These are phyloP conservation scores for Hippoglossus hippoglossus DNA, from an alignment of 2,797 vertebrate genomes.

Conservation along the genomic window DNA sequence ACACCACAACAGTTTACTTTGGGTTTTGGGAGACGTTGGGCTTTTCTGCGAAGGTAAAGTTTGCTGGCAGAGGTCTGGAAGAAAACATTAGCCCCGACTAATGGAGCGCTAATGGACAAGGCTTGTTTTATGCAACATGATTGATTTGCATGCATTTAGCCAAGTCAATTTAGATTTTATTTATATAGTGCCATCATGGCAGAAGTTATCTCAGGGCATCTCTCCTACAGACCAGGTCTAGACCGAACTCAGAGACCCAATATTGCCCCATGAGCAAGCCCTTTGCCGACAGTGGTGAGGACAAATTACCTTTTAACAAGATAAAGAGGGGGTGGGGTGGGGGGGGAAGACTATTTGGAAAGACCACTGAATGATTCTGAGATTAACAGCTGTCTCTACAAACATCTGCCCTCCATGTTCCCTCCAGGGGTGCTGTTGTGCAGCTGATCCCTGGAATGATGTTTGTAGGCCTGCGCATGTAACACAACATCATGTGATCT, in stretches of 20 bases:
- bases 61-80: slow-evolving; percentile 4
- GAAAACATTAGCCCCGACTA: neutral
- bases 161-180: neutral
- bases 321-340: too few relatives aligned
- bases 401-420: slow-evolving; percentile 5
- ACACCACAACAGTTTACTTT: neutral
- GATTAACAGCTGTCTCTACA: neutral
- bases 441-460: slow-evolving; percentile 12
- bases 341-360: neutral
- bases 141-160: neutral
- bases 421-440: slow-evolving; percentile 17
- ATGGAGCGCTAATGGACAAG: neutral
- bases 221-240: neutral
- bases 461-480: neutral
- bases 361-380: neutral
- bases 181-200: neutral
- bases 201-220: neutral
- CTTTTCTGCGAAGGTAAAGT: slow-evolving; percentile 14
- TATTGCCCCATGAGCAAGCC: neutral
- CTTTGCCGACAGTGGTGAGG: too few relatives aligned
- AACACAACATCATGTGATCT: neutral
- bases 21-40: neutral
- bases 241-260: neutral
- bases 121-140: slow-evolving; percentile 18
- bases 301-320: too few relatives aligned